phyloP scores from a whole-genome alignment of 1,140 invertebrate genomes.

The Hyles vespertilio region DNA sequence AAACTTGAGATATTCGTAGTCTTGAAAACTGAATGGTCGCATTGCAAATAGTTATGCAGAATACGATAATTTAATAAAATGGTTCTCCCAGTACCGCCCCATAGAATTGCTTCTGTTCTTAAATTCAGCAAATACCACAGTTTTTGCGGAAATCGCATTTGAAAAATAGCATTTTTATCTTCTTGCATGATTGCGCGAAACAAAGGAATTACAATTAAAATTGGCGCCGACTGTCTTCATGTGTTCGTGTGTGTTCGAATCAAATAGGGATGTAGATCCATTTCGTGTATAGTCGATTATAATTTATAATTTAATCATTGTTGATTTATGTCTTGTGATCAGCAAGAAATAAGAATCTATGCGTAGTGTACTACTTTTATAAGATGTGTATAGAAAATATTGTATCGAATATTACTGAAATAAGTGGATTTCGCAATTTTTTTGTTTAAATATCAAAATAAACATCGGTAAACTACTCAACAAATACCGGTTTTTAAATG shows the following conservation, averaged over 20 bases:
- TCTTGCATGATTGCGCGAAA: constrained; percentile 30
- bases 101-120: constrained; percentile 74
- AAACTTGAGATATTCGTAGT: constrained; percentile 79
- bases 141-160: constrained; percentile 79
- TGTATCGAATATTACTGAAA: too few relatives aligned
- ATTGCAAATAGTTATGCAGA: constrained; percentile 75
- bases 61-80: constrained; percentile 77
- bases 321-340: too few relatives aligned
- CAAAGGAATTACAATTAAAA: background rate
- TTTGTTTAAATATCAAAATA: too few relatives aligned
- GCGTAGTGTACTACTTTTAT: too few relatives aligned
- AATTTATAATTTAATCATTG: too few relatives aligned
- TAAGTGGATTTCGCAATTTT: too few relatives aligned
- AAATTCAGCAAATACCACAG: constrained; percentile 78
- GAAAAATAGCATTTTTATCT: constrained; percentile 66
- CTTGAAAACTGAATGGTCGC: constrained; percentile 77
- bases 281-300: too few relatives aligned
- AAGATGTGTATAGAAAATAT: too few relatives aligned
- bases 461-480: too few relatives aligned
- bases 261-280: background rate
- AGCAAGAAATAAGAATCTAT: too few relatives aligned
- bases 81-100: constrained; percentile 74
- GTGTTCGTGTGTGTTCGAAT: background rate
- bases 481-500: too few relatives aligned
- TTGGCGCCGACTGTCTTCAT: background rate